Base-by-base conservation (phyloP, 23 tunicate species). In the Ascidia mentula region DNA sequence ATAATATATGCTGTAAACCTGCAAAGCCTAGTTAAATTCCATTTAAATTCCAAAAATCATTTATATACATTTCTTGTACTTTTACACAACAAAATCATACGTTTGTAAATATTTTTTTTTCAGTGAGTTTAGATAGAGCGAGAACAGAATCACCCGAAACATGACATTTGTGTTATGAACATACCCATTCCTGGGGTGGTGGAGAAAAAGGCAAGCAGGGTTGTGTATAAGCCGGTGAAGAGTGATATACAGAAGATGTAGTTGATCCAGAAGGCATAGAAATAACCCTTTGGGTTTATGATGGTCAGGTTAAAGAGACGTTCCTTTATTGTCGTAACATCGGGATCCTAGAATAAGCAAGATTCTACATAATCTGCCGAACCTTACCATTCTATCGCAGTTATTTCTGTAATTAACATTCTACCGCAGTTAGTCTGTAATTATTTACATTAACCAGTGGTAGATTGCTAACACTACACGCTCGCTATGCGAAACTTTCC, bases 191-290 rank as follows among this genome's bases (percentile, higher is more conserved):
- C 91, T 8, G 97, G 97, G 2, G 78, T 74, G 17, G 91, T 91
- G 30, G 85, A 77, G 60, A 91, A 91, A 77, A 91, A 91, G 24
- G 89, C 91, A 46, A 91, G 87, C 22, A 79, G 82, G 26, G 97
- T 91, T 0, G 97, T 77, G 82, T 77, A 82, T 6, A 91, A 32
- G 28, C 88, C 88, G 30, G 91, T 70, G 35, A 82, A 42, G 33
- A 84, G 28, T 30, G 83, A 28, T 30, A 82, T 76, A 40, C 69
- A 59, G 60, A 86, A 79, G 80, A 86, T 76, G 69, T 38, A 78
- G 37, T 86, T 79, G 6, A 69, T 36, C 97, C 97, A 91, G 33
- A 86, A 72, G 28, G 24, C 53, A 40, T 60, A 75, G 73, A 91
- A 87, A 6, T 53, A 36, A 40, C 85, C 87, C 37, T 91, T 77